phyloP scores from a whole-genome alignment of 2,113 vertebrate genomes.

The Anoplopoma fimbria region DNA sequence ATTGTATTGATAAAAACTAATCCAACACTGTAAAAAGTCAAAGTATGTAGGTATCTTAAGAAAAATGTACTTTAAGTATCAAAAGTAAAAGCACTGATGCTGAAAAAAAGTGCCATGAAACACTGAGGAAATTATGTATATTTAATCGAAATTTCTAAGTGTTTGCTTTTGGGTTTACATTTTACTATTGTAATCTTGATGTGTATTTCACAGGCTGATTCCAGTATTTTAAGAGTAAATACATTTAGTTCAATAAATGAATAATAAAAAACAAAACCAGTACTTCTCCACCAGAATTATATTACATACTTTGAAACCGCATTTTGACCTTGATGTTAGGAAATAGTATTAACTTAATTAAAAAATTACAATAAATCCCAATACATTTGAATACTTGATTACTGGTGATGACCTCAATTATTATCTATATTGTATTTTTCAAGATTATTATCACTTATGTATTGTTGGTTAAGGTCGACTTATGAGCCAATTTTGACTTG shows the following conservation, averaged over 20 bases:
- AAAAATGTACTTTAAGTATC: background rate
- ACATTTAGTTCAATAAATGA: background rate
- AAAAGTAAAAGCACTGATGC: background rate
- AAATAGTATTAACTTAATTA: background rate
- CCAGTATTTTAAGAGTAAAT: background rate
- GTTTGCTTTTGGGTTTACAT: background rate
- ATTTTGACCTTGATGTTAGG: background rate
- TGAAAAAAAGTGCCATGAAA: background rate
- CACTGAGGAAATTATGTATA: background rate
- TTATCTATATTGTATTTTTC: background rate
- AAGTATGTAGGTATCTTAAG: background rate
- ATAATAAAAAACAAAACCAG: background rate
- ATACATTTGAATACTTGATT: background rate
- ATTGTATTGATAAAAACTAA: background rate
- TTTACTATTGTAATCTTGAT: background rate
- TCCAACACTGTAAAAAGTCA: background rate
- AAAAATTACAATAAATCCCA: background rate
- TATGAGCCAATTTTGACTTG: background rate
- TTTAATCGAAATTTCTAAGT: background rate
- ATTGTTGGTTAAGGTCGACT: background rate
- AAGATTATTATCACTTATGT: background rate
- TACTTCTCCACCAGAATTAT: background rate
- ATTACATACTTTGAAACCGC: background rate
- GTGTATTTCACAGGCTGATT: background rate
- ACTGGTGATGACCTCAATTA: background rate